Percentiles rank a stretch among this genome's conserved stretches.
Evolutionary conservation across 2,888 invertebrate genomes (phyloP).

Genomic region (Tridacna gigas): DNA sequence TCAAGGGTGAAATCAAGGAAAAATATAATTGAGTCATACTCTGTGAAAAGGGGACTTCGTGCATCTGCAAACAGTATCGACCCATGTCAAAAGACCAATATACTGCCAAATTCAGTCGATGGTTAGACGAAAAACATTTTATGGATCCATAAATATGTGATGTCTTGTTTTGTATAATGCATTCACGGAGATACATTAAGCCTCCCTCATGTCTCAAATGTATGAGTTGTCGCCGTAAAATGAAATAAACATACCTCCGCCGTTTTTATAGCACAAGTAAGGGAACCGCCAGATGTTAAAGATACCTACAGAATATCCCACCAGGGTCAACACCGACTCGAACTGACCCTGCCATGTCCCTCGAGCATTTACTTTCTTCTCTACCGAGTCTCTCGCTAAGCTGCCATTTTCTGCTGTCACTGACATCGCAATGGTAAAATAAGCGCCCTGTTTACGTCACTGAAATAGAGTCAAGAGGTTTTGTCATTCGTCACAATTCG

Average conservation of each 20-base stretch:
- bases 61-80: no score
- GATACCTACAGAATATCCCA: conserved; percentile 20
- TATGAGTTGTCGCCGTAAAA: conserved; percentile 2
- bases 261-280: background rate
- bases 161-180: background rate
- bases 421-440: no score
- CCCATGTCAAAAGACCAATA: no score
- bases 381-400: background rate
- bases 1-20: background rate
- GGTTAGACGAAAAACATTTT: no score
- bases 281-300: no score
- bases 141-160: no score
- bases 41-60: no score
- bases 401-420: background rate
- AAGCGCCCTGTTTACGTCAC: no score
- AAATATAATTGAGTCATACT: no score
- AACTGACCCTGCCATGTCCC: conserved; percentile 29
- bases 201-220: conserved; percentile 6
- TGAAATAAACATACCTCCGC: conserved; percentile 5
- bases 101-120: no score
- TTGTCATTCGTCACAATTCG: no score
- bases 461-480: no score
- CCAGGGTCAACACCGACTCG: conserved; percentile 22
- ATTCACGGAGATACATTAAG: background rate
- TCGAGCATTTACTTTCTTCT: conserved; percentile 2